These are phyloP conservation scores for Aricia agestis DNA, from an alignment of 1,140 invertebrate species.

Conservation along the genomic window DNA sequence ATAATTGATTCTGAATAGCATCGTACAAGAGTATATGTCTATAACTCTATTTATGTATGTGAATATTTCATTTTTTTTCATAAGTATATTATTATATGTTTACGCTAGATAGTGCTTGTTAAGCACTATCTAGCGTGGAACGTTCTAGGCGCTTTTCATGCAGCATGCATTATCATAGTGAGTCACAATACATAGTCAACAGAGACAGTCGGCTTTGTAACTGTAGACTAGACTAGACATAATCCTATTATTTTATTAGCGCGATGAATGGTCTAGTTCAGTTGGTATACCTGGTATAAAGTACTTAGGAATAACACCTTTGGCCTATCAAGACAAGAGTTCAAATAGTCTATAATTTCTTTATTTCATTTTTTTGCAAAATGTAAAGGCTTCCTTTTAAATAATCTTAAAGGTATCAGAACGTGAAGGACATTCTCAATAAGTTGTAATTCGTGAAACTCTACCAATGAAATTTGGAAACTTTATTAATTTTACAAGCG, in stretches of 20 bases:
- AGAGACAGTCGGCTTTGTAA: slow-evolving; percentile 5
- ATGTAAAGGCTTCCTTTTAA: background rate
- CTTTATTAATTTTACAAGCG: too few species aligned
- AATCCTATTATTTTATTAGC: slow-evolving; percentile 13
- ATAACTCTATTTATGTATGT: too few species aligned
- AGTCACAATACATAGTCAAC: slow-evolving; percentile 6
- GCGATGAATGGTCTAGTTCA: background rate
- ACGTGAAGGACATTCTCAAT: too few species aligned
- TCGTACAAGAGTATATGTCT: background rate
- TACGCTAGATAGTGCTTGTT: too few species aligned
- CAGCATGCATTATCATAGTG: slow-evolving; percentile 1
- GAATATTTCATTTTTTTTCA: too few species aligned
- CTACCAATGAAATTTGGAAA: too few species aligned
- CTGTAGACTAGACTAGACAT: background rate
- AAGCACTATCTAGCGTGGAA: slow-evolving; percentile 8
- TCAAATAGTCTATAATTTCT: background rate
- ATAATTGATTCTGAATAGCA: slow-evolving; percentile 6
- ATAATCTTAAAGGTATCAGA: background rate
- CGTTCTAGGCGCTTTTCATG: slow-evolving; percentile 8
- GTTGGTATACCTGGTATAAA: background rate
- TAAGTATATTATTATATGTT: too few species aligned
- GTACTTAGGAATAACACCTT: background rate
- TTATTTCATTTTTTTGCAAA: too few species aligned
- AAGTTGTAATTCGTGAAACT: too few species aligned
- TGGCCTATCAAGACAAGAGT: background rate